Evolutionary conservation across 2,888 invertebrate species (phyloP), one percentile per base, ranked within the genome.

Genomic region (Stenurella melanura): DNA sequence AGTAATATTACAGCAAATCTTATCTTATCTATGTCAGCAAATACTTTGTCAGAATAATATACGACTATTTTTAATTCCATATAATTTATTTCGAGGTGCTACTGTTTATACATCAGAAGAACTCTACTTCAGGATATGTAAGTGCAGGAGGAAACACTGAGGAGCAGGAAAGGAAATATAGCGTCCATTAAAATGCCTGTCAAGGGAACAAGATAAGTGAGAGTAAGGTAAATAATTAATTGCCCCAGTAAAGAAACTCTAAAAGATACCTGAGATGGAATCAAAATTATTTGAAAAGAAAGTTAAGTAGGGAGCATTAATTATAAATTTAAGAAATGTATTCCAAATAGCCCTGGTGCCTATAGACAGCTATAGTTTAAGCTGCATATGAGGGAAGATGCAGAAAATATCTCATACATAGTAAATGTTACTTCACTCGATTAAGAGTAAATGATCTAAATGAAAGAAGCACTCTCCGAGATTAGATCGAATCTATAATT

Each of bases 131-230:
- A 42, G 19, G n/a, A 61, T 30, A n/a, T 38, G 18, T 64, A 64
- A 64, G 64, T 64, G 64, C 12, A 30, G 42, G 15, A 64, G 38
- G 19, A 42, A 30, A 19, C 19, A 42, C 64, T 64, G 38, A 42
- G 64, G 42, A 64, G 21, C 19, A 42, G 19, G 42, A 42, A 42
- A 64, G 42, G 64, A 64, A 64, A 64, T 64, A 64, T 64, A 64
- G 64, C 64, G 64, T 42, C 64, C 64, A 64, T 64, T 64, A 64
- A 64, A 38, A 64, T 64, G 64, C 12, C 64, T 64, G 64, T 42
- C 64, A 64, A 38, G 64, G 42, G 64, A 42, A 38, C 21, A 64
- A 64, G 18, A 42, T 64, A 64, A 64, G 64, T 42, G 64, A 64
- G 42, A 64, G 19, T 64, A 64, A 64, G 19, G 38, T 64, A 64